Conservation (phyloP, 2,113 vertebrate genomes). For the Toxostoma redivivum region DNA sequence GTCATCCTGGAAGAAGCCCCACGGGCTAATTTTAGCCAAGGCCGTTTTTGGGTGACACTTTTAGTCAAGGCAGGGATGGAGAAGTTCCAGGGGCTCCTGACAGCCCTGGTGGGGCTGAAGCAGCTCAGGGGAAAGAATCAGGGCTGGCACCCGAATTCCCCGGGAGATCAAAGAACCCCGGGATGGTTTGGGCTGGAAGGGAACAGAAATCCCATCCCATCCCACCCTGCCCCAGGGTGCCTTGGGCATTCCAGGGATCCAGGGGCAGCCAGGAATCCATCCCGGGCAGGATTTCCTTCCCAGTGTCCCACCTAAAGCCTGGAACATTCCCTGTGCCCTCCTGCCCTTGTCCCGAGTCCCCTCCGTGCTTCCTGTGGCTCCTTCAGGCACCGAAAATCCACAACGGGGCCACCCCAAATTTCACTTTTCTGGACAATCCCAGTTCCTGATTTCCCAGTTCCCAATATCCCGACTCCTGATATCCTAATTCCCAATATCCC, state of each 20-base stretch:
- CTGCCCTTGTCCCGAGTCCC: not conserved
- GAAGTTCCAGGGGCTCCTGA: not conserved
- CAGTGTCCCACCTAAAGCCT: fast-evolving
- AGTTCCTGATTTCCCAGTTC: not conserved
- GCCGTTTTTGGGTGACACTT: not conserved
- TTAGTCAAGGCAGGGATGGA: not conserved
- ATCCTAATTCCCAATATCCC: too few species aligned
- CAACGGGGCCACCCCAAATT: fast-evolving
- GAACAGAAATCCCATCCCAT: not conserved
- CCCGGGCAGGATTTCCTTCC: not conserved
- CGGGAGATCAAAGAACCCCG: not conserved
- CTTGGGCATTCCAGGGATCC: not conserved
- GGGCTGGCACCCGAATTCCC: not conserved
- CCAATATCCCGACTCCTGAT: too few species aligned
- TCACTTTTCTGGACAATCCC: not conserved
- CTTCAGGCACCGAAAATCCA: not conserved
- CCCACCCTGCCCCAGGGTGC: not conserved
- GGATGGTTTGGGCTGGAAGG: not conserved
- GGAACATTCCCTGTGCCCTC: not conserved
- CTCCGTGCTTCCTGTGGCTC: not conserved
- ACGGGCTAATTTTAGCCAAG: not conserved
- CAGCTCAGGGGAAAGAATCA: not conserved
- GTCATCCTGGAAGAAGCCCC: not conserved
- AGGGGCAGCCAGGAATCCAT: not conserved
- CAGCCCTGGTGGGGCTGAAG: not conserved